A percentile compares a stretch with the other conserved stretches of the same genome.
phyloP scores from a whole-genome alignment of 2,113 vertebrate species.

The Pachypanchax playfairii region DNA sequence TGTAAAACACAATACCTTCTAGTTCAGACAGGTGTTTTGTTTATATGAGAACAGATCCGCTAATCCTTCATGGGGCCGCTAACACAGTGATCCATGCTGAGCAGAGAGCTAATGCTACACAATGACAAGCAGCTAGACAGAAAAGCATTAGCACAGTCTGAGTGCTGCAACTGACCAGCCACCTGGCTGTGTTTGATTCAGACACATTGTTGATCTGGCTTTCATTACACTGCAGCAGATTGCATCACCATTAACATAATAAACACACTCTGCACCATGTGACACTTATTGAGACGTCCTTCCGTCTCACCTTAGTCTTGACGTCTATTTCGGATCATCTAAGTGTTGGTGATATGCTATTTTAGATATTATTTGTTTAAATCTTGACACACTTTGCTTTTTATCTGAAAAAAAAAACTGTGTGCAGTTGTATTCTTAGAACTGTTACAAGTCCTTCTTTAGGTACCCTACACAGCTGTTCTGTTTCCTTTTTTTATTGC shows the following conservation, averaged over 20 bases:
- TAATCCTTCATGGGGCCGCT: constrained; percentile 46
- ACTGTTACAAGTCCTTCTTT: background rate
- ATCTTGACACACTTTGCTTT: background rate
- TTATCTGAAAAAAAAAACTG: background rate
- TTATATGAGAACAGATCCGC: constrained; percentile 59
- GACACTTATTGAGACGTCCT: constrained; percentile 8
- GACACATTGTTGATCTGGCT: constrained; percentile 54
- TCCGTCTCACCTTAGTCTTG: background rate
- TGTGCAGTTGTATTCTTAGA: constrained; percentile 2
- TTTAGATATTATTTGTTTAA: no score
- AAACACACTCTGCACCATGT: constrained; percentile 26
- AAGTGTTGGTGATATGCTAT: no score
- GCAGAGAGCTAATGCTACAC: background rate
- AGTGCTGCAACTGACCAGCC: constrained; percentile 31
- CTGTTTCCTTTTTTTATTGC: constrained; percentile 49
- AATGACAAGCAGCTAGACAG: constrained; percentile 46
- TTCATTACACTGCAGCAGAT: constrained; percentile 52
- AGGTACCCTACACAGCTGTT: constrained; percentile 11
- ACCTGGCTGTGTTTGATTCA: constrained; percentile 52
- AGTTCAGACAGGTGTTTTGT: constrained; percentile 60
- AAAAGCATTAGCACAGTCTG: constrained; percentile 39
- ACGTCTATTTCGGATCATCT: background rate
- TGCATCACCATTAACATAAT: constrained; percentile 58
- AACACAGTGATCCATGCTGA: constrained; percentile 41
- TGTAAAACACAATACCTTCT: constrained; percentile 1